Evolutionary conservation across 2,113 vertebrate genomes (phyloP).

Genomic region (Lates calcarifer): DNA sequence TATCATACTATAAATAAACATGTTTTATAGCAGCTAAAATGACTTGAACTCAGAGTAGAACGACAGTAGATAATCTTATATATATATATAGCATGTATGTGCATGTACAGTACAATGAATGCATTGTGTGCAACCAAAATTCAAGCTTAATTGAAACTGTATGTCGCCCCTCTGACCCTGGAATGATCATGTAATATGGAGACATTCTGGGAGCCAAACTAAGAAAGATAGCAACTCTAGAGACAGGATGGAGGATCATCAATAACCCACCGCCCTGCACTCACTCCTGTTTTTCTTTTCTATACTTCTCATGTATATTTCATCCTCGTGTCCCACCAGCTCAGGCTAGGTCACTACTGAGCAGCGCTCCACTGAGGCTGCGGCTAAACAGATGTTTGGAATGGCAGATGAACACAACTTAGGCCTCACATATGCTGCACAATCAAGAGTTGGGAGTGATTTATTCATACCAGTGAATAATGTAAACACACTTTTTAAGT

Average conservation of each 20-base stretch:
- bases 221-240: conserved; percentile 1
- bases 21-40: no score
- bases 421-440: conserved; percentile 73
- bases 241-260: conserved; percentile 32
- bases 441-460: conserved; percentile 55
- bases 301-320: conserved; percentile 63
- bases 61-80: neutral
- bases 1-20: no score
- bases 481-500: conserved; percentile 63
- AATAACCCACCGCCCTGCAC: conserved; percentile 43
- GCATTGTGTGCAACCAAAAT: neutral
- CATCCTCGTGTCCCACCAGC: conserved; percentile 28
- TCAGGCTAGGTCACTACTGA: conserved; percentile 51
- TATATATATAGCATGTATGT: no score
- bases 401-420: conserved; percentile 73
- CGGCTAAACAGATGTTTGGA: conserved; percentile 75
- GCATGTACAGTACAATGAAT: neutral
- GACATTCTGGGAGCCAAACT: conserved; percentile 6
- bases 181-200: conserved; percentile 30
- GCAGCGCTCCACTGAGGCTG: conserved; percentile 35
- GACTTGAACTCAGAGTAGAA: no score
- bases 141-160: neutral
- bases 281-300: conserved; percentile 15
- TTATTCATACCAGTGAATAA: conserved; percentile 78
- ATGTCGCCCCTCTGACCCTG: neutral